These are phyloP conservation scores for Dinoponera quadriceps DNA, from an alignment of 1,140 invertebrate genomes.

Conservation along the genomic window DNA sequence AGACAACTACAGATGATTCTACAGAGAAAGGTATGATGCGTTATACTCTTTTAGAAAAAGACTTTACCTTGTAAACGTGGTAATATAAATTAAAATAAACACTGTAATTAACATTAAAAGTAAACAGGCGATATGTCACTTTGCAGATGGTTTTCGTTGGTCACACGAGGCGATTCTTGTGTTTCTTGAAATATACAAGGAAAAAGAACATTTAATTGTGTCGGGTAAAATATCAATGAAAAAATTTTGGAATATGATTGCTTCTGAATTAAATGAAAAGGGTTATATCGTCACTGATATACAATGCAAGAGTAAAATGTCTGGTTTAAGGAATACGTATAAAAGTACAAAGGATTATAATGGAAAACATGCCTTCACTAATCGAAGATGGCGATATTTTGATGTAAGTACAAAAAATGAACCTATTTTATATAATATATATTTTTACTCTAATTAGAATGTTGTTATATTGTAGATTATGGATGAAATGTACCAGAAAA, in stretches of 20 bases:
- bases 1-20: neutral
- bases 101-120: neutral
- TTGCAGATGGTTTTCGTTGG: conserved; percentile 24
- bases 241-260: neutral
- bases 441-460: neutral
- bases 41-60: neutral
- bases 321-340: conserved; percentile 12
- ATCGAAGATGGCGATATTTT: conserved; percentile 1
- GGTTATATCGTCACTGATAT: neutral
- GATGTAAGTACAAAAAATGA: neutral
- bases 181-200: neutral
- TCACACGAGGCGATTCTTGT: conserved; percentile 6
- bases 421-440: neutral
- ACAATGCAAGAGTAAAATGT: conserved; percentile 23
- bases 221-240: neutral
- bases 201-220: neutral
- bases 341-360: conserved; percentile 18
- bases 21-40: neutral
- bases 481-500: conserved; percentile 10
- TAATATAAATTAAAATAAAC: too few species aligned
- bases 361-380: neutral
- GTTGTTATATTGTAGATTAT: neutral
- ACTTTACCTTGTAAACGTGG: neutral
- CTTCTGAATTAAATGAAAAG: neutral
- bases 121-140: neutral